A percentile compares a stretch with the other conserved stretches of the same genome.
Conservation (phyloP, 2,797 vertebrate species). For the Manis crassicaudata region DNA sequence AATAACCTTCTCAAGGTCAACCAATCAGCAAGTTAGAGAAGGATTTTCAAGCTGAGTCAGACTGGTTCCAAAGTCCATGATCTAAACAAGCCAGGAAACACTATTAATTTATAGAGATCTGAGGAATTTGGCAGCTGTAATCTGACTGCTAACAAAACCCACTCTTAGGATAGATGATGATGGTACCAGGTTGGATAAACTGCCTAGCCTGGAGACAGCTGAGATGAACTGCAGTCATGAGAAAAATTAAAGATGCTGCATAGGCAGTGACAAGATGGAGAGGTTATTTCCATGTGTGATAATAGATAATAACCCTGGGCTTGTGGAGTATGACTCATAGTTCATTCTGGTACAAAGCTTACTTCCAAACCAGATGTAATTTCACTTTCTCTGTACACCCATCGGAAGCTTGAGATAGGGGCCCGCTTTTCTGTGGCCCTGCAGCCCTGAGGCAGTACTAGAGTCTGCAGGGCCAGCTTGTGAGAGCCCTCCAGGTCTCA, state of each 20-base stretch:
- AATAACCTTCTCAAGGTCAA: background rate
- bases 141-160: background rate
- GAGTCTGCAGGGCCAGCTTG: background rate
- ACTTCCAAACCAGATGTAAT: background rate
- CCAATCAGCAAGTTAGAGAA: conserved; percentile 1
- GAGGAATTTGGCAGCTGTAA: background rate
- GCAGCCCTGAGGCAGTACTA: background rate
- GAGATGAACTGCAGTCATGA: background rate
- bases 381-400: background rate
- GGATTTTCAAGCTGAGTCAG: background rate
- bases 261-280: conserved; percentile 1
- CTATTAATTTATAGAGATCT: background rate
- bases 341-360: background rate
- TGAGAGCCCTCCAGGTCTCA: background rate
- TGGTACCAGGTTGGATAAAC: background rate
- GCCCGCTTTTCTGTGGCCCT: background rate
- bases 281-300: background rate
- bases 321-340: background rate
- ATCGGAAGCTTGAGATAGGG: background rate
- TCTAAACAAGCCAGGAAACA: background rate
- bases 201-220: background rate
- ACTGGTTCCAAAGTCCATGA: background rate
- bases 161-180: background rate
- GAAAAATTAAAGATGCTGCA: background rate
- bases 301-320: background rate